Evolutionary conservation across 2,113 vertebrate species (phyloP).

Genomic region (Athene noctua): DNA sequence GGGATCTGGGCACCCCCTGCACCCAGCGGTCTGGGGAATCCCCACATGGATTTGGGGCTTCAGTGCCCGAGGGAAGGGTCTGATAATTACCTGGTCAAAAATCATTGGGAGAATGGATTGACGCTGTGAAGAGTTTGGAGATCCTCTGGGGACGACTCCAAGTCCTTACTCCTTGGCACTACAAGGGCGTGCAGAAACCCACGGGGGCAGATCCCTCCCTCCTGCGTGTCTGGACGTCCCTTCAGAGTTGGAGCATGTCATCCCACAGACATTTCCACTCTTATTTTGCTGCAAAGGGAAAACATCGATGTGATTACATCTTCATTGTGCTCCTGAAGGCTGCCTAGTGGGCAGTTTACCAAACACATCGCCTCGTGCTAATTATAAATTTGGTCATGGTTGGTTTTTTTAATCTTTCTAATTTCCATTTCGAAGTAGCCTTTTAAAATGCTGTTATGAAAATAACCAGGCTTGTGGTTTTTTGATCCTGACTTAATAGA

Average conservation of each 20-base stretch:
- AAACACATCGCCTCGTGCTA: neutral
- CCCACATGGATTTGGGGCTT: neutral
- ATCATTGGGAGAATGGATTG: neutral
- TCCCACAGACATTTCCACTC: neutral
- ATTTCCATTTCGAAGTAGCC: constrained; percentile 62
- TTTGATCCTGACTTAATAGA: constrained; percentile 1
- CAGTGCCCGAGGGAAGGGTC: fast-evolving
- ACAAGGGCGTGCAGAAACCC: neutral
- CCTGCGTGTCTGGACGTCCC: neutral
- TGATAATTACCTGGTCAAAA: neutral
- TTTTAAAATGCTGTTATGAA: constrained; percentile 40
- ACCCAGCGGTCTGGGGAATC: fast-evolving
- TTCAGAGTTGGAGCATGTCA: neutral
- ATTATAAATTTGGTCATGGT: constrained; percentile 16
- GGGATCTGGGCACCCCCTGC: fast-evolving
- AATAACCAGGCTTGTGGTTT: neutral
- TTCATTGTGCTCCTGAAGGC: neutral
- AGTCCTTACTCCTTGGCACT: neutral
- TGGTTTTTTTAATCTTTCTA: constrained; percentile 5
- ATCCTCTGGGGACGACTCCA: neutral
- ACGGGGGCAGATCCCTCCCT: neutral
- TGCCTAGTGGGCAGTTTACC: constrained; percentile 11
- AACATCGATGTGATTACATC: neutral
- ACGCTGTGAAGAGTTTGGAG: neutral
- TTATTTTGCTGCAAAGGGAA: neutral